These are phyloP conservation scores for Phyllopteryx taeniolatus DNA, from an alignment of 2,113 vertebrate genomes.

Conservation along the genomic window DNA sequence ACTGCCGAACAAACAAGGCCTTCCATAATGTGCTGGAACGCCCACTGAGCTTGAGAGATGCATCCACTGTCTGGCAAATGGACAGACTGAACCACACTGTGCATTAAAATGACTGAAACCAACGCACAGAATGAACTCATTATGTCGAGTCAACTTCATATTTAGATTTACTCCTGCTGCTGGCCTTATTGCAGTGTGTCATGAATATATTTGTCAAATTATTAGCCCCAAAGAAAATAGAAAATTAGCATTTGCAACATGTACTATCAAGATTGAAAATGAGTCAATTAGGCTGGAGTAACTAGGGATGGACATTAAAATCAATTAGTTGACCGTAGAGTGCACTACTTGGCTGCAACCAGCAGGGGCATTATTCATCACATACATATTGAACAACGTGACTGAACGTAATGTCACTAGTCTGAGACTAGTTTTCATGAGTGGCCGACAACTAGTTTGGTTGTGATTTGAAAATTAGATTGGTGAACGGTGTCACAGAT, in stretches of 20 bases:
- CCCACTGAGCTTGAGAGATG: slow-evolving; percentile 27
- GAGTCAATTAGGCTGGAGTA: background rate
- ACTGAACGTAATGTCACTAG: background rate
- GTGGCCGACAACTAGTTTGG: background rate
- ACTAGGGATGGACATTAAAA: background rate
- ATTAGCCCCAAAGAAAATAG: background rate
- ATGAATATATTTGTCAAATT: background rate
- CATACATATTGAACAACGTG: too few relatives aligned
- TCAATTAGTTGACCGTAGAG: background rate
- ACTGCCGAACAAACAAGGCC: slow-evolving; percentile 47
- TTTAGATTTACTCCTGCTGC: background rate
- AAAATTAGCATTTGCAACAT: background rate
- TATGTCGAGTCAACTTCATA: background rate
- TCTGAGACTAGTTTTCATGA: background rate
- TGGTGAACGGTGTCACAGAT: too few relatives aligned
- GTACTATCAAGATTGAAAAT: background rate
- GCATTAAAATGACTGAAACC: background rate
- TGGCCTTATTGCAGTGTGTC: background rate
- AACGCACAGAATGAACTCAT: background rate
- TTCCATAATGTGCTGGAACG: slow-evolving; percentile 45
- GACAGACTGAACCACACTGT: background rate
- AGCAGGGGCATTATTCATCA: background rate
- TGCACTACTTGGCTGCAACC: background rate
- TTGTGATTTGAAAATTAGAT: too few relatives aligned
- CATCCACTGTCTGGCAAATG: background rate